phyloP scores from a whole-genome alignment of 2,113 vertebrate species.

The Silurus asotus region DNA sequence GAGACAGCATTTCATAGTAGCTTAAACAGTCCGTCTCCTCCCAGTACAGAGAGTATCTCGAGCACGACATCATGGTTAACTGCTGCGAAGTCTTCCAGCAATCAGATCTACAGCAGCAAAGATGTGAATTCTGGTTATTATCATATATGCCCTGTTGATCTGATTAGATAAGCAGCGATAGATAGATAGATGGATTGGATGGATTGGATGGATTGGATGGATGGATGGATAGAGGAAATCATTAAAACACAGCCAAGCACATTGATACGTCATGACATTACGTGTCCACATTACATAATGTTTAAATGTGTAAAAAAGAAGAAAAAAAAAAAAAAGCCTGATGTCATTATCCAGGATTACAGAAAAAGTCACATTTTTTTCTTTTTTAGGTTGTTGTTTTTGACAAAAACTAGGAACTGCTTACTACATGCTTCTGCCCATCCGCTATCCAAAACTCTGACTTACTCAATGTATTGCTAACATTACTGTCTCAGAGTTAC shows the following conservation, averaged over 20 bases:
- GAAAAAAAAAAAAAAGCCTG: not conserved
- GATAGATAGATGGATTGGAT: no score
- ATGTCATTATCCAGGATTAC: not conserved
- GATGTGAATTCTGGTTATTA: not conserved
- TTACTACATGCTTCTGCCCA: not conserved
- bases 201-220: no score
- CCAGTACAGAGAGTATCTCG: conserved; percentile 70
- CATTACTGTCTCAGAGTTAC: not conserved
- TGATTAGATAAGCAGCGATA: not conserved
- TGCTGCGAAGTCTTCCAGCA: conserved; percentile 12
- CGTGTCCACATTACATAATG: conserved; percentile 44
- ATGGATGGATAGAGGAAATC: no score
- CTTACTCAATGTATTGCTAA: not conserved
- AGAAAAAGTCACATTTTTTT: not conserved
- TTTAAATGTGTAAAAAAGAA: not conserved
- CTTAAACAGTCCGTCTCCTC: conserved; percentile 85
- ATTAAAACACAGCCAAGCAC: not conserved
- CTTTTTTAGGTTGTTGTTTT: no score
- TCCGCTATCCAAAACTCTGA: not conserved
- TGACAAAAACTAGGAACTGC: not conserved
- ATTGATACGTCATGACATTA: conserved; percentile 30
- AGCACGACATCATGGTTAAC: conserved; percentile 64
- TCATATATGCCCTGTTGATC: no score
- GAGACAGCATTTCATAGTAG: conserved; percentile 86
- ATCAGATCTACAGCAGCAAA: conserved; percentile 28